phyloP scores from a whole-genome alignment of 2,888 invertebrate genomes.

The Liodrosophila aerea region DNA sequence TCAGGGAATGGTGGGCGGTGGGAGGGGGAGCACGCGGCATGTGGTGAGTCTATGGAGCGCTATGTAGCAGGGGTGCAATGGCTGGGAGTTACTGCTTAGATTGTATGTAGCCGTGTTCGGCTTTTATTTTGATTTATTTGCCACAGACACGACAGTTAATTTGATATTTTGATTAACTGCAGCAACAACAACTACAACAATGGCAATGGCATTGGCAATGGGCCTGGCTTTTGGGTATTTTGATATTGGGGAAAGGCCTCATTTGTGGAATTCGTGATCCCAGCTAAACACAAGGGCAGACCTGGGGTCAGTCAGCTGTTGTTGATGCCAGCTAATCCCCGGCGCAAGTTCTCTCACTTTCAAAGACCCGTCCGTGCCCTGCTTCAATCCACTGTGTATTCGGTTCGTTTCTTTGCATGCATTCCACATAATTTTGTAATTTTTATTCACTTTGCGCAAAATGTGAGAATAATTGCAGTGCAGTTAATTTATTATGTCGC shows the following conservation, averaged over 20 bases:
- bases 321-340: slow-evolving; percentile 8
- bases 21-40: not conserved
- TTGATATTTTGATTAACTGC: slow-evolving; percentile 83
- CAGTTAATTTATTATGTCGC: slow-evolving; percentile 78
- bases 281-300: slow-evolving; percentile 12
- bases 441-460: slow-evolving; percentile 74
- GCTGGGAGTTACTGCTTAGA: slow-evolving; percentile 18
- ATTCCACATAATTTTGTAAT: slow-evolving; percentile 63
- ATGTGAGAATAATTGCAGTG: slow-evolving; percentile 76
- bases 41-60: too few species aligned
- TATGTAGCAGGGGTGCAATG: slow-evolving; percentile 1
- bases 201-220: slow-evolving; percentile 23
- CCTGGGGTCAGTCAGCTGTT: slow-evolving; percentile 26
- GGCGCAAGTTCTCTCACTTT: slow-evolving; percentile 2
- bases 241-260: slow-evolving; percentile 12
- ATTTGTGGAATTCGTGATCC: not conserved
- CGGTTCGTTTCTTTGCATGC: slow-evolving; percentile 23
- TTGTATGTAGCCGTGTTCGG: too few species aligned
- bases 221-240: slow-evolving; percentile 7
- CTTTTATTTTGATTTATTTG: slow-evolving; percentile 81
- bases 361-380: too few species aligned
- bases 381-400: slow-evolving; percentile 3
- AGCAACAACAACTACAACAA: slow-evolving; percentile 51
- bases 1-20: not conserved
- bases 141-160: slow-evolving; percentile 83